Percentiles rank a stretch among this genome's conserved stretches.
Conservation (phyloP, 1,140 invertebrate species). For the Leptopilina boulardi region DNA sequence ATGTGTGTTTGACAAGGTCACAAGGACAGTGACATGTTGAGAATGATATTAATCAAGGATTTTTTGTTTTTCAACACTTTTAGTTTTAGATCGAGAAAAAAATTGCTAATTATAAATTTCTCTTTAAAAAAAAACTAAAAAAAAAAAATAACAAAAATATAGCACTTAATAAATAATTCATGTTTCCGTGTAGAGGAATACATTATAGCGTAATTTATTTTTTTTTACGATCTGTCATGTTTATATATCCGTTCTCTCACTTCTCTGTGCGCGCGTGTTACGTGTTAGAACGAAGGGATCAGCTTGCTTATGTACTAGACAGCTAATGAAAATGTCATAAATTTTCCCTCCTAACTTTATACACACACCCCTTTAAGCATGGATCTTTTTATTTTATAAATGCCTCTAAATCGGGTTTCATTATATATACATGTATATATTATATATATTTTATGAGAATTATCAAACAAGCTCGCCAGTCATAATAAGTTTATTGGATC, state of each 20-base stretch:
- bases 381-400: not conserved
- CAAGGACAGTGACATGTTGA: not conserved
- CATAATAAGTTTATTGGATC: constrained; percentile 1
- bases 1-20: constrained; percentile 4
- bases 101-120: not conserved
- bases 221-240: constrained; percentile 18
- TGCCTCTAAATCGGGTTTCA: not conserved
- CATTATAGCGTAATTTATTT: not conserved
- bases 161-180: not conserved
- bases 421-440: no score
- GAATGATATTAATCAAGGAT: not conserved
- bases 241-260: not conserved
- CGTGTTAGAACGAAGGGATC: not conserved
- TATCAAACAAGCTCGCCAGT: not conserved
- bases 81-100: not conserved
- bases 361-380: not conserved
- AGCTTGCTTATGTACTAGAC: not conserved
- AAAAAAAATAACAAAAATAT: not conserved
- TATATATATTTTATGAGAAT: constrained; percentile 7
- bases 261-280: not conserved
- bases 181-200: not conserved
- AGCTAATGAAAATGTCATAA: constrained; percentile 6
- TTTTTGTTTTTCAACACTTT: not conserved
- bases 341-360: not conserved
- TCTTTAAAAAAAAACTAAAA: not conserved